Evolutionary conservation across 1,140 invertebrate species (phyloP), one percentile per base, ranked within the genome.

Genomic region (Cydia amplana): DNA sequence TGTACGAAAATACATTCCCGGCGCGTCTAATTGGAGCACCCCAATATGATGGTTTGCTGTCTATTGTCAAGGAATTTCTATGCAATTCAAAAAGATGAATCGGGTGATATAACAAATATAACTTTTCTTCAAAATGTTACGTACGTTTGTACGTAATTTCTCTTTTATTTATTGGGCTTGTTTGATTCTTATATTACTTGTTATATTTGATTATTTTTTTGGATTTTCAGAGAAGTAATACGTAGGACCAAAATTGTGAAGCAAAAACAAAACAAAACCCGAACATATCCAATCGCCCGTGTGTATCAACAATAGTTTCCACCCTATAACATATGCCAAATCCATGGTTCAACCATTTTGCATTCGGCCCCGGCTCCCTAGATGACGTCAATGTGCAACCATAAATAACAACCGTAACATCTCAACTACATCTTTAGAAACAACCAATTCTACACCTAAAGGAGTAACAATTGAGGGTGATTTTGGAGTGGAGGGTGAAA

Each of bases 251-350:
- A 0, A 20, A 55, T 12, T 20, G 7, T 10, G 6, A 12, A 6
- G 6, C 23, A 65, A 32, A 65, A 32, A 14, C 64, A 65, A 36
- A 65, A 32, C 12, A 65, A 32, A 28, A 28, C 18, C 28, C 4
- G 25, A 28, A 65, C 25, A 65, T 18, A 36, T 20, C 14, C 36
- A 36, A 70, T 70, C 18, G 65, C 7, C 85, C 28, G 88, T 87
- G 77, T 88, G 87, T 89, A 83, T 60, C 75, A 82, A 76, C 82
- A 86, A 89, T 87, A 86, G 85, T 87, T 86, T 77, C 78, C 78
- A 89, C 88, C 85, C 85, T 87, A 85, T 89, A 90, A 90, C 91
- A 91, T 91, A 92, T 92, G 89, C 91, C 91, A 91, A 92, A 92
- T 92, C 91, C 89, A 92, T 91, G 88, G 87, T 88, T 84, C 83